Conservation (phyloP, 2,113 vertebrate species). For the Glaucidium brasilianum region DNA sequence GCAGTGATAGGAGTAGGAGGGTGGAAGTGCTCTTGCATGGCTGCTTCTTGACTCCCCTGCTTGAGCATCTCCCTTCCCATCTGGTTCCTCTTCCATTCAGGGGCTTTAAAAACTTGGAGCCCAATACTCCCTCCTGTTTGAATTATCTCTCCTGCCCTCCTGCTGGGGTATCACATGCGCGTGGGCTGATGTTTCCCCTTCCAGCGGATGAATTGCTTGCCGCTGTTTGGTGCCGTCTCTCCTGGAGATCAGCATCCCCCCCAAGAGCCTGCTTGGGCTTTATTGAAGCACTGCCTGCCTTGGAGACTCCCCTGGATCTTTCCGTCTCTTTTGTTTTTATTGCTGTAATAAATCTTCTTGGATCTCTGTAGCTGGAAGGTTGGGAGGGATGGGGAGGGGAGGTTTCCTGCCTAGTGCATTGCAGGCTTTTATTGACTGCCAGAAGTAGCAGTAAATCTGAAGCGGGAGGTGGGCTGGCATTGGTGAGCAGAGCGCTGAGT, state of each 20-base stretch:
- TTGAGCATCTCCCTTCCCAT: not conserved
- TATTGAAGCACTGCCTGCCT: constrained; percentile 19
- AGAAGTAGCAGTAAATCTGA: constrained; percentile 43
- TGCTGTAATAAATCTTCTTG: constrained; percentile 50
- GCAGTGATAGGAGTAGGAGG: not conserved
- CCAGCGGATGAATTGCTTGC: not conserved
- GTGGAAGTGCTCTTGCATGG: not conserved
- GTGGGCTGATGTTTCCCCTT: constrained; percentile 1
- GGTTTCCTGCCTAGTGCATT: constrained; percentile 51
- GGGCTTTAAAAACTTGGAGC: not conserved
- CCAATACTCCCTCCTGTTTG: not conserved
- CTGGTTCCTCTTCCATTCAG: not conserved
- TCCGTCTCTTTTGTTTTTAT: constrained; percentile 34
- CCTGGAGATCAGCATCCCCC: not conserved
- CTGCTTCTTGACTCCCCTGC: not conserved
- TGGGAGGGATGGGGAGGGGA: constrained; percentile 30
- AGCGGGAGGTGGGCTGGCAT: not conserved
- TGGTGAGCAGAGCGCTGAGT: not conserved
- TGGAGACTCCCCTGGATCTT: constrained; percentile 19
- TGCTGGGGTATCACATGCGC: not conserved
- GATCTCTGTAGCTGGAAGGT: constrained; percentile 8
- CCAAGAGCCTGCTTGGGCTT: constrained; percentile 43
- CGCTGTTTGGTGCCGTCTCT: not conserved
- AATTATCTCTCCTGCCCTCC: not conserved
- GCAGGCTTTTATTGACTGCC: constrained; percentile 57